These are phyloP conservation scores for Bubo scandiacus DNA, from an alignment of 2,113 vertebrate species.

Conservation along the genomic window DNA sequence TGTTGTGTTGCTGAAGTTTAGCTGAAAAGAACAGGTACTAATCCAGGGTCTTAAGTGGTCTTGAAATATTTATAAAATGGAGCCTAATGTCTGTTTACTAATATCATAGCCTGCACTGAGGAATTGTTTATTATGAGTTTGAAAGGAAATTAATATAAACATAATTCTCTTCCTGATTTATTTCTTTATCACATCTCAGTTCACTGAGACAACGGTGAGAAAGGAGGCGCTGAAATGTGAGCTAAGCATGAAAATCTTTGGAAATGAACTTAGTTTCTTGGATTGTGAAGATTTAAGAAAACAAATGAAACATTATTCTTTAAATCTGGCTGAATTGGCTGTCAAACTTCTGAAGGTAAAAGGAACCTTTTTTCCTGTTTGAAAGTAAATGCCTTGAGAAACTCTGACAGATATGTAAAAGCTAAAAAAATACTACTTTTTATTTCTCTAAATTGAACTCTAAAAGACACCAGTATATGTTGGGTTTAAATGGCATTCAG, in stretches of 20 bases:
- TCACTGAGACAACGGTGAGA: slow-evolving; percentile 50
- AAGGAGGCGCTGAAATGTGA: slow-evolving; percentile 67
- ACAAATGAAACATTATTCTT: slow-evolving; percentile 71
- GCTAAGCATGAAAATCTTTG: slow-evolving; percentile 82
- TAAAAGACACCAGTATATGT: not conserved
- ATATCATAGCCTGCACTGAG: not conserved
- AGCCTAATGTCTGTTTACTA: not conserved
- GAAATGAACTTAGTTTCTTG: slow-evolving; percentile 80
- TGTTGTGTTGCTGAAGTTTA: not conserved
- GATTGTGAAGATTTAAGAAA: slow-evolving; percentile 75
- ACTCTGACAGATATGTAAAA: not conserved
- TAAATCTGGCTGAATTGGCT: slow-evolving; percentile 76
- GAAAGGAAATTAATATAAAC: not conserved
- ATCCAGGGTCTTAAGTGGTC: not conserved
- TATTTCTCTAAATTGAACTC: not conserved
- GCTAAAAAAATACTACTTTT: not conserved
- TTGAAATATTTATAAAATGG: not conserved
- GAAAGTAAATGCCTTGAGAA: not conserved
- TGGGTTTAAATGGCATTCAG: not conserved
- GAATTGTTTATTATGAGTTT: not conserved
- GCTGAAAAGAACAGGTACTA: not conserved
- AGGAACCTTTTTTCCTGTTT: not conserved
- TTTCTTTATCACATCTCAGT: slow-evolving; percentile 52
- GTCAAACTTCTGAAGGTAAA: slow-evolving; percentile 86
- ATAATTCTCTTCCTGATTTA: not conserved